These are phyloP conservation scores for Lissonota sp. DNA, from an alignment of 2,888 invertebrate genomes.

Conservation along the genomic window DNA sequence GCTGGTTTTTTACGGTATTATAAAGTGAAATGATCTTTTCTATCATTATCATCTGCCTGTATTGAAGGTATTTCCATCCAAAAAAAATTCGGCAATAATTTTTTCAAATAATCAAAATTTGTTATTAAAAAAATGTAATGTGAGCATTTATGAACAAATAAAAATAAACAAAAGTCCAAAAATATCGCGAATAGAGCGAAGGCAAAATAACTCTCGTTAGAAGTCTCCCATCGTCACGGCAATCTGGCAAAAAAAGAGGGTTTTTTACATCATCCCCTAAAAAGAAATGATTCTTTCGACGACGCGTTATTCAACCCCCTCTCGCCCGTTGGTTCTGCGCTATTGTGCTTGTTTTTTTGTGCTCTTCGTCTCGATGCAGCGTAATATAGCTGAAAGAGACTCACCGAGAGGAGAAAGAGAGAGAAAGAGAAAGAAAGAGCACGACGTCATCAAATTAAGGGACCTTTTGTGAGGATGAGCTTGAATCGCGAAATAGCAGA, in stretches of 20 bases:
- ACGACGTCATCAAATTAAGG: conserved; percentile 73
- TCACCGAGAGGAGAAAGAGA: conserved; percentile 1
- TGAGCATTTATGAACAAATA: not conserved
- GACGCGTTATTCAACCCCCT: conserved; percentile 8
- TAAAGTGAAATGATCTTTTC: too few relatives aligned
- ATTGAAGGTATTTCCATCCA: too few relatives aligned
- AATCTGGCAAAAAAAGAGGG: conserved; percentile 20
- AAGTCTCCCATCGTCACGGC: not conserved
- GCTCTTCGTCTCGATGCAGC: not conserved
- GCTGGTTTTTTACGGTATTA: too few relatives aligned
- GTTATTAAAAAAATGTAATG: too few relatives aligned
- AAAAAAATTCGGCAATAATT: too few relatives aligned
- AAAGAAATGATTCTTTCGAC: conserved; percentile 48
- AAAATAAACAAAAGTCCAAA: conserved; percentile 9
- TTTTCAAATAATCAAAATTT: too few relatives aligned
- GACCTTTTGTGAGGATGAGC: conserved; percentile 71
- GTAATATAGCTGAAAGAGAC: too few relatives aligned
- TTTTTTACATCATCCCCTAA: conserved; percentile 36
- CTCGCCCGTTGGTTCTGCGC: not conserved
- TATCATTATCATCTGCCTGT: too few relatives aligned
- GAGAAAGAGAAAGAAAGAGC: not conserved
- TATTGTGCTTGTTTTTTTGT: conserved; percentile 12
- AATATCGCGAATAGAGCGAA: not conserved
- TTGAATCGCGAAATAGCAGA: conserved; percentile 57
- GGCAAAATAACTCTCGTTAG: conserved; percentile 1